Base-by-base conservation (phyloP, 2,888 invertebrate genomes). In the Caradrina clavipalpis region DNA sequence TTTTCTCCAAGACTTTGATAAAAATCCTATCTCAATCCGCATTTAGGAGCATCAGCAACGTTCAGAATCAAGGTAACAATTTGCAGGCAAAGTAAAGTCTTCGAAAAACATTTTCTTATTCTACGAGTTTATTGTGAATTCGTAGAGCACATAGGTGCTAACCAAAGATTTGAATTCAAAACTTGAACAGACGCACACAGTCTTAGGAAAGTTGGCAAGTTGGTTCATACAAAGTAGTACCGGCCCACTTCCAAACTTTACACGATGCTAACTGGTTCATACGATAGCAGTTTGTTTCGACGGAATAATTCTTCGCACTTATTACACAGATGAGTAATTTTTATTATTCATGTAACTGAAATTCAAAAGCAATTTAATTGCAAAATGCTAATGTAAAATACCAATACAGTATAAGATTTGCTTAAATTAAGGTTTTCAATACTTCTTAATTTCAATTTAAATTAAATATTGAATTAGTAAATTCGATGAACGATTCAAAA, bases 91-190 rank as follows among this genome's bases (percentile, higher is more conserved):
- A 2, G 39, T 39, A 39, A 39, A 39, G 13, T 39, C 50, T 68
- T 78, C n/a, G 22, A 64, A 73, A 72, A 76, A 65, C 45, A 63
- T 78, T 68, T 61, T 60, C 60, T n/a, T 64, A 39, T 78, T 74
- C 79, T 31, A 3, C 26, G 19, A 75, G 77, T 77, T 66, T 65
- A 55, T 70, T 67, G 62, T 66, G 49, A 77, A 54, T 80, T 73
- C 51, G 50, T 57, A 19, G 10, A 69, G 50, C 49, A 62, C 53
- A 69, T 67, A 76, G 67, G 67, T 71, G 73, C 65, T 58, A 79
- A 62, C 73, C 55, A 76, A 71, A 71, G 80, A 72, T 81, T 82
- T 74, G 65, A 77, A 80, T 81, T 77, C 65, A 68, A 42, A 77
- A 79, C 69, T 80, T 73, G 47, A 69, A 60, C 57, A 77, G 69